Percentiles rank a stretch among this genome's conserved stretches.
These are phyloP conservation scores for Mnemiopsis leidyi DNA, from an alignment of 37 sponge, comb jelly and placozoan species.

Conservation along the genomic window DNA sequence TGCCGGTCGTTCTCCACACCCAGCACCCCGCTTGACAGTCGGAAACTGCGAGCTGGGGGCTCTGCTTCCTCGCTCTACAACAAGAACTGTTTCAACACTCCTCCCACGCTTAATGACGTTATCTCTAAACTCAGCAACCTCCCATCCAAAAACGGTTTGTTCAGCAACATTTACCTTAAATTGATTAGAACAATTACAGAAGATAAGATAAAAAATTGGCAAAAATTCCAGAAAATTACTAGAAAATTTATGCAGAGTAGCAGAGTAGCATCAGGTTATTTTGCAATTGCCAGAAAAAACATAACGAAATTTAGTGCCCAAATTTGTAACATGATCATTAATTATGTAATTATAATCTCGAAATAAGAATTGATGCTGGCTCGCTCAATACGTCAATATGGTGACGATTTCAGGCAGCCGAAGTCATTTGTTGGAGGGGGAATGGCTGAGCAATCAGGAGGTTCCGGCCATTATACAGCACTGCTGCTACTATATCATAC, in stretches of 20 bases:
- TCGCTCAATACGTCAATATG: too few species aligned
- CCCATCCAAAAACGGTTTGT: background rate
- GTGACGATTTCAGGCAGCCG: background rate
- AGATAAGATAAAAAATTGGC: too few species aligned
- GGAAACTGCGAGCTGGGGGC: background rate
- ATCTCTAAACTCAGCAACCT: background rate
- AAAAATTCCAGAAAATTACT: too few species aligned
- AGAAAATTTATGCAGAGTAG: too few species aligned
- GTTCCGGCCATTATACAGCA: background rate
- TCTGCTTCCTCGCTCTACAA: background rate
- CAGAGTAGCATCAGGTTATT: too few species aligned
- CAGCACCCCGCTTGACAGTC: background rate
- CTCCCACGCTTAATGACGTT: background rate
- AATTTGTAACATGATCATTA: too few species aligned
- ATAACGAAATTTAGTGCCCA: too few species aligned
- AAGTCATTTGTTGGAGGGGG: background rate
- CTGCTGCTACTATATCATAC: conserved; percentile 20
- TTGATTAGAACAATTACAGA: too few species aligned
- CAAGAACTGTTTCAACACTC: background rate
- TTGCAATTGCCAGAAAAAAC: too few species aligned
- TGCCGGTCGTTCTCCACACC: conserved; percentile 16
- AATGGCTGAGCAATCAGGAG: background rate
- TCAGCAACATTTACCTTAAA: too few species aligned
- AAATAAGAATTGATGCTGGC: too few species aligned
- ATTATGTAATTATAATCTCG: too few species aligned